Evolutionary conservation across 2,888 invertebrate species (phyloP).

Genomic region (Erpobdella octoculata): DNA sequence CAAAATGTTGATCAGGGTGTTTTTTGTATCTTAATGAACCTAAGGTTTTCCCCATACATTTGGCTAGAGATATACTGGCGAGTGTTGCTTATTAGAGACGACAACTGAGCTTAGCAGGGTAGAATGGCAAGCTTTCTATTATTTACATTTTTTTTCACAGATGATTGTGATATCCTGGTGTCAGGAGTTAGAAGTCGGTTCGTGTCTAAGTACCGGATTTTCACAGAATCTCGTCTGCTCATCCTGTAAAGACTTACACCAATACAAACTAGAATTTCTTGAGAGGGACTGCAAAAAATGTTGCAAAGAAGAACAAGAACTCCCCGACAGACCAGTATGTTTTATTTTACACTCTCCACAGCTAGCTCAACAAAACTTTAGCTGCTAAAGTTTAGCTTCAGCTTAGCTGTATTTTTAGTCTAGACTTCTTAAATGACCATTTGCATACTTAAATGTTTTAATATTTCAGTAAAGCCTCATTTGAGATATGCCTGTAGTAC

Average conservation of each 20-base stretch:
- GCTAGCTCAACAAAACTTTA: no score
- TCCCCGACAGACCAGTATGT: constrained; percentile 46
- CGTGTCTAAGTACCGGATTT: constrained; percentile 73
- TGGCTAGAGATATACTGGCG: no score
- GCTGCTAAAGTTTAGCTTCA: no score
- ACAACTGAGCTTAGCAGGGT: no score
- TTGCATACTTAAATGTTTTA: no score
- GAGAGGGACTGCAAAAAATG: constrained; percentile 52
- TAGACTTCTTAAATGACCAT: neutral
- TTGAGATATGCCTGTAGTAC: neutral
- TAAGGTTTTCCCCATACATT: no score
- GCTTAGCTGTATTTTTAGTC: neutral
- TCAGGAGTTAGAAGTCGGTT: constrained; percentile 28
- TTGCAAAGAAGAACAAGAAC: constrained; percentile 56
- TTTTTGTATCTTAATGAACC: no score
- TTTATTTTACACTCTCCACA: neutral
- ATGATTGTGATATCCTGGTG: constrained; percentile 31
- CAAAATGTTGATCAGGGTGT: no score
- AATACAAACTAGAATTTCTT: constrained; percentile 63
- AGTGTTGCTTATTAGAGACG: no score
- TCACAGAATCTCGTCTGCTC: constrained; percentile 77
- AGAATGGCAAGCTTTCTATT: no score
- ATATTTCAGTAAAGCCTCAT: no score
- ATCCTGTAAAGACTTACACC: constrained; percentile 74
- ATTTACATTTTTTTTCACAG: no score